Evolutionary conservation across 2,113 vertebrate species (phyloP).

Genomic region (Onychostruthus taczanowskii): DNA sequence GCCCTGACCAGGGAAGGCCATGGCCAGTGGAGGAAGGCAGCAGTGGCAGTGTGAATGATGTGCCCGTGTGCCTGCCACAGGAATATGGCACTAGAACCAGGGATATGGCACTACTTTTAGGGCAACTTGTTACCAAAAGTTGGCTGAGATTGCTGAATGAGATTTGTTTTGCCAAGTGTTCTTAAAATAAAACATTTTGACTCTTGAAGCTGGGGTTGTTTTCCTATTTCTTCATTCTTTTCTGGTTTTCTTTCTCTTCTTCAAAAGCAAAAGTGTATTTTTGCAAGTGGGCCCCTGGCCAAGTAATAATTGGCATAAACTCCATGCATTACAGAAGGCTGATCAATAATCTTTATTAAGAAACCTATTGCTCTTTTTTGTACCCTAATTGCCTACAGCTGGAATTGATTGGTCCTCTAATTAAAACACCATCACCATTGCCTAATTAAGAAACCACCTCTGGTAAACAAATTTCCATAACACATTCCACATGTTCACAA

Average conservation of each 20-base stretch:
- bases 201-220: neutral
- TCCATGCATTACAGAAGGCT: too few species aligned
- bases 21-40: neutral
- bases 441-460: too few species aligned
- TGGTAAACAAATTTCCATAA: too few species aligned
- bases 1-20: neutral
- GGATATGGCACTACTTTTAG: neutral
- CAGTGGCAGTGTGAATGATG: neutral
- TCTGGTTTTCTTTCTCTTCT: neutral
- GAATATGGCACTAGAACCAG: neutral
- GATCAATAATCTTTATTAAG: too few species aligned
- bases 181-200: neutral
- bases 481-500: too few species aligned
- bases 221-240: neutral
- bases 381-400: too few species aligned
- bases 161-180: neutral
- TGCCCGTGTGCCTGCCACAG: fast-evolving
- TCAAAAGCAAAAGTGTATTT: neutral
- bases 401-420: too few species aligned
- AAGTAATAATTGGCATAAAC: too few species aligned
- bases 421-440: too few species aligned
- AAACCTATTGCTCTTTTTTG: too few species aligned
- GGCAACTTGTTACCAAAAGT: neutral
- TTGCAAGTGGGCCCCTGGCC: too few species aligned
- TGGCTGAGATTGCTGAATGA: neutral